Base-by-base conservation (phyloP, 2,113 vertebrate genomes). In the Ophthalmolycus amberensis region DNA sequence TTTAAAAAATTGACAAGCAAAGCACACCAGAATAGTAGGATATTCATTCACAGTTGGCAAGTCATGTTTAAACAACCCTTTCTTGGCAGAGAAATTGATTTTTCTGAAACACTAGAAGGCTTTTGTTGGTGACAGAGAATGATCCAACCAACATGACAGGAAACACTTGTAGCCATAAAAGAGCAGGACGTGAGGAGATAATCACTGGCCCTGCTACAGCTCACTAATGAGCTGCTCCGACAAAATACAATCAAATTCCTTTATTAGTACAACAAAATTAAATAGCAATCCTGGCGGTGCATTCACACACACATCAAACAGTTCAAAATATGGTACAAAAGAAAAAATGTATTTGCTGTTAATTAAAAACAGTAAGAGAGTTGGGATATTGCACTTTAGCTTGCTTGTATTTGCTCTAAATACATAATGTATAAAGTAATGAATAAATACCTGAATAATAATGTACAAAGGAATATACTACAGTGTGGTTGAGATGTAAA, bases 1-100 rank as follows among this genome's bases (percentile, higher is more conserved):
- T 50, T 27, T 6, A 29, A 52, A 63, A 78, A 67, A 66, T 34
- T 40, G 65, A 75, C 16, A 27, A 64, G 68, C 14, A 54, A 65
- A 75, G 64, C 29, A 40, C n/a, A 62, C 1, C 71, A 58, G 25
- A 34, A 34, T 8, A 59, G 27, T 20, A 74, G 5, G 32, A 22
- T 50, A 1, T 63, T 69, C 5, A 20, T 44, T 56, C 27, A 38
- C 44, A 64, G 8, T 63, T 5, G 42, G 37, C 12, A 22, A 25
- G 25, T 70, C 0, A 0, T 56, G 16, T 54, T 64, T 34, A 71
- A 75, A 77, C 60, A n/a, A 20, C 25, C 18, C 16, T n/a, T 34
- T 18, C 14, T 62, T 46, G 11, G 9, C 40, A 48, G 56, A 16
- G 11, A 25, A 54, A 70, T 9, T 29, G 8, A 50, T 29, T 32